Base-by-base conservation (phyloP, 2,797 vertebrate genomes). In the Channa striata region DNA sequence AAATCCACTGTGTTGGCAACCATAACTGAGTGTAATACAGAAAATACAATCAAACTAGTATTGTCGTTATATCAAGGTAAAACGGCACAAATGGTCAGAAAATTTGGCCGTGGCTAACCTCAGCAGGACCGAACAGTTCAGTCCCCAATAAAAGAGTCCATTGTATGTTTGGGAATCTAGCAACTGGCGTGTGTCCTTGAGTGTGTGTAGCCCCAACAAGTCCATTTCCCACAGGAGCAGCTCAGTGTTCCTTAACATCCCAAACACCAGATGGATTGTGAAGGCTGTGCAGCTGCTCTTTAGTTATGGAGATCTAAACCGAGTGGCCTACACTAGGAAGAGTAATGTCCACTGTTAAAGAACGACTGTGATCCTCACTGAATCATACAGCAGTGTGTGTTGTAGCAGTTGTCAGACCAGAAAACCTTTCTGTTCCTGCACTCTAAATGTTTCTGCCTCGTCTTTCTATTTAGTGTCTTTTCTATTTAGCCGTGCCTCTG, bases 251-350 rank as follows among this genome's bases (percentile, higher is more conserved):
- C 79, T 71, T 61, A 13, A 17, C 67, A 74, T 83, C 85, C 79
- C 76, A 70, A 77, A 77, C 82, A 63, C 80, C 72, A 51, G 56
- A 51, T 70, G 68, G 68, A 80, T 81, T 74, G 81, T 83, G 62
- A 43, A 74, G 72, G 61, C 80, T 63, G 73, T 81, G 79, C 87
- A 88, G 86, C 88, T 89, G 87, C 78, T 78, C 75, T 63, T 52
- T 69, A 78, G 67, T 74, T 72, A 75, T 78, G 79, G 48, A 54
- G 25, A 83, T 82, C 79, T 59, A 78, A 88, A 87, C 73, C 80
- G 81, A 82, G 73, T 9, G 23, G 37, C 53, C 64, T 59, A 62
- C 84, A 77, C 77, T 79, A 77, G 78, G 82, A 66, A 33, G 23
- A 59, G 59, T 7, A 10, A 21, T 16, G 10, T 63, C 48, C 66